These are phyloP conservation scores for Menura novaehollandiae DNA, from an alignment of 2,113 vertebrate species.

Conservation along the genomic window DNA sequence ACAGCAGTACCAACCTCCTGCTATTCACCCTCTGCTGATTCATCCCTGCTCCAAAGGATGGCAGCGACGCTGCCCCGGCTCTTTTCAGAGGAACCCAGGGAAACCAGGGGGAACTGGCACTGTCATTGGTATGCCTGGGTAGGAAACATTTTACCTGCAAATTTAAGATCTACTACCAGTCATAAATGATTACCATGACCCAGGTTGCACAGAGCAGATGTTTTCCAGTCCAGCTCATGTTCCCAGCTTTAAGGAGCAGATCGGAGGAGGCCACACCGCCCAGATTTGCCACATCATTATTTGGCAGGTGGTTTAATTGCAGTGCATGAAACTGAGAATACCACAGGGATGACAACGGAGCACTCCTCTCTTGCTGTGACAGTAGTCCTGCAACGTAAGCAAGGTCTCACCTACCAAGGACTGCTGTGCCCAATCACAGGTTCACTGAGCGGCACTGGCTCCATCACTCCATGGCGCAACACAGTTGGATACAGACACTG, in stretches of 20 bases:
- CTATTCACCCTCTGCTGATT: conserved; percentile 35
- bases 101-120: neutral
- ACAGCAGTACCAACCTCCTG: neutral
- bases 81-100: neutral
- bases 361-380: neutral
- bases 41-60: neutral
- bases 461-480: fast-evolving
- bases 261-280: neutral
- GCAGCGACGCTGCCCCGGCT: neutral
- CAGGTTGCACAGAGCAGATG: conserved; percentile 1
- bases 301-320: conserved; percentile 53
- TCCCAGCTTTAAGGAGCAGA: conserved; percentile 13
- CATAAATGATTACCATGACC: neutral
- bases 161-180: neutral
- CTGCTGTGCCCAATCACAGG: neutral
- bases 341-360: conserved; percentile 41
- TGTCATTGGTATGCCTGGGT: neutral
- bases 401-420: neutral
- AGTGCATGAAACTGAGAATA: conserved; percentile 32
- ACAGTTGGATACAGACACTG: neutral
- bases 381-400: neutral
- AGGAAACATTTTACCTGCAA: neutral
- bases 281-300: conserved; percentile 56
- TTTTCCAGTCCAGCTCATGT: conserved; percentile 51
- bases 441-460: neutral